Evolutionary conservation across 2,888 invertebrate species (phyloP).

Genomic region (Candidula unifasciata): DNA sequence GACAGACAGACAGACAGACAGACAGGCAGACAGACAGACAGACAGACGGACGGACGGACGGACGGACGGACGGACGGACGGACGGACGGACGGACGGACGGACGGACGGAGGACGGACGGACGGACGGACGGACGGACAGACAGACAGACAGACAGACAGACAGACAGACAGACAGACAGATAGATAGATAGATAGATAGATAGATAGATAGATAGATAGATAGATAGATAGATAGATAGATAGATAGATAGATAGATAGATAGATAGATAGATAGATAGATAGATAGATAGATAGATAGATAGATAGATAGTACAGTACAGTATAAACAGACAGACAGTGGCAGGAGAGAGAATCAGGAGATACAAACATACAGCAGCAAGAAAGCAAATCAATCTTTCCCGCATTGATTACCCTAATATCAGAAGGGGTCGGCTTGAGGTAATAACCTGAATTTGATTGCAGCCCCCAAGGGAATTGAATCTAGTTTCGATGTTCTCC

Average conservation of each 20-base stretch:
- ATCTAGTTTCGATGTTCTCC: conserved; percentile 31
- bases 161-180: neutral
- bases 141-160: neutral
- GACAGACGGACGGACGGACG: too few relatives aligned
- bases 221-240: neutral
- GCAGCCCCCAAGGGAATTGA: conserved; percentile 16
- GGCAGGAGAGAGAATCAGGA: neutral
- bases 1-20: neutral
- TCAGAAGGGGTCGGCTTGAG: neutral
- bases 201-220: neutral
- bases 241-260: neutral
- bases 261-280: neutral
- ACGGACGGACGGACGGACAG: too few relatives aligned
- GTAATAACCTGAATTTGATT: conserved; percentile 30
- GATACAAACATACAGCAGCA: neutral
- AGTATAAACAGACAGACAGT: neutral
- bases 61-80: neutral
- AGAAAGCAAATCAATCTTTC: neutral
- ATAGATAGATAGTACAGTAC: neutral
- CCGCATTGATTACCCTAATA: conserved; percentile 32
- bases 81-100: neutral
- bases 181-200: too few relatives aligned
- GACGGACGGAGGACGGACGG: neutral
- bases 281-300: neutral
- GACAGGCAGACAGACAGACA: too few relatives aligned